A percentile compares a stretch with the other conserved stretches of the same genome.
Conservation (phyloP, 2,113 vertebrate genomes). For the Scytalopus superciliaris region DNA sequence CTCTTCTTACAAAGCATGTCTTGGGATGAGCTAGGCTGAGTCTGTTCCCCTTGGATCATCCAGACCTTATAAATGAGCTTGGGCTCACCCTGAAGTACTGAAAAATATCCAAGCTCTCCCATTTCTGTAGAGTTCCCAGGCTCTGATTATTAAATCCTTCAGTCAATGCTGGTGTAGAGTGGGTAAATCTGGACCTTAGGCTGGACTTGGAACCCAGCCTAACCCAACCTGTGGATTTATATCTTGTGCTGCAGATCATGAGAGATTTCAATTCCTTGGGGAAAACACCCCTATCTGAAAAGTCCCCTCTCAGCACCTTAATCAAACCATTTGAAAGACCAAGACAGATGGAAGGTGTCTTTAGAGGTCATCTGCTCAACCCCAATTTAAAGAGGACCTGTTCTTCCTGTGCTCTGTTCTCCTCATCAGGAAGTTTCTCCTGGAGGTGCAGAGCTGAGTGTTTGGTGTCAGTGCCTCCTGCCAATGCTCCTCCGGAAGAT, state of each 20-base stretch:
- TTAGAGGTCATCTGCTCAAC: not conserved
- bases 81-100: not conserved
- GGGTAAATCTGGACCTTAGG: not conserved
- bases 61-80: not conserved
- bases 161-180: not conserved
- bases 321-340: not conserved
- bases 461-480: not conserved
- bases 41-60: not conserved
- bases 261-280: not conserved
- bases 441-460: not conserved
- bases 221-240: not conserved
- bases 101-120: not conserved
- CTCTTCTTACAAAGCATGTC: rapidly evolving
- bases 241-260: not conserved
- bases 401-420: not conserved
- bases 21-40: not conserved
- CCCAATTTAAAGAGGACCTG: not conserved
- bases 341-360: not conserved
- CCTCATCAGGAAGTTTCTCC: not conserved
- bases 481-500: not conserved
- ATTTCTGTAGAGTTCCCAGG: not conserved
- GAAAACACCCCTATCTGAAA: rapidly evolving
- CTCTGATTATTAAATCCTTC: not conserved
- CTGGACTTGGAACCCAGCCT: not conserved
- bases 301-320: not conserved